Evolutionary conservation across 2,113 vertebrate genomes (phyloP), one percentile per base, ranked within the genome.

Genomic region (Takifugu flavidus): DNA sequence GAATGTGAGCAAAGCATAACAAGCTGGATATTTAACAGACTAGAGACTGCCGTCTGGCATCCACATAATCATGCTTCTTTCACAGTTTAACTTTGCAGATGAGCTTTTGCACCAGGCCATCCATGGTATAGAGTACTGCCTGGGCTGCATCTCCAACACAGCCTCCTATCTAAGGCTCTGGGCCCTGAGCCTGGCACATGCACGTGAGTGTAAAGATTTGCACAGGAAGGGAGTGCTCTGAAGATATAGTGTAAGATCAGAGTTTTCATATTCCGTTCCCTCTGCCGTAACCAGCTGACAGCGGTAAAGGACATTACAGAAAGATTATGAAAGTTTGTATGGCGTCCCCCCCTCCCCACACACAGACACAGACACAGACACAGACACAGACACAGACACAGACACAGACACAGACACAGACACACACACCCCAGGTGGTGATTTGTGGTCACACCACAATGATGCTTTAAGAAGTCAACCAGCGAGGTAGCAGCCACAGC

Each of bases 131-230:
- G 97, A 99, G 61, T 98, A 95, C 56, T 99, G 97, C 49, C 89
- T 99, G 2, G 94, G 97, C 26, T 99, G 97, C 79, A 83, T 99
- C 87, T 99, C 96, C 43, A 99, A 98, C 88, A 98, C 96, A 0
- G 97, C 97, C 0, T 99, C 97, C 0, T 99, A 99, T 72, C 89
- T 99, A 62, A 84, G 97, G 44, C 95, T 99, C 49, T 99, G 97
- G 97, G 97, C 97, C 2, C 91, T 99, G 53, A 99, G 97, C 56
- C 86, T 99, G 82, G 97, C 97, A 53, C 97, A 99, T 28, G 94
- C 97, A 31, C 96, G 97, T 99, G 86, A 95, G 96, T 94, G 46
- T 56, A 13, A 52, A 4, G n/a, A 0, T 25, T 56, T 70, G 3
- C 15, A 11, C 12, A 20, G 20, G 20, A 20, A 20, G 20, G 20